Conservation (phyloP, 2,113 vertebrate genomes). For the Brevimyrus niger region DNA sequence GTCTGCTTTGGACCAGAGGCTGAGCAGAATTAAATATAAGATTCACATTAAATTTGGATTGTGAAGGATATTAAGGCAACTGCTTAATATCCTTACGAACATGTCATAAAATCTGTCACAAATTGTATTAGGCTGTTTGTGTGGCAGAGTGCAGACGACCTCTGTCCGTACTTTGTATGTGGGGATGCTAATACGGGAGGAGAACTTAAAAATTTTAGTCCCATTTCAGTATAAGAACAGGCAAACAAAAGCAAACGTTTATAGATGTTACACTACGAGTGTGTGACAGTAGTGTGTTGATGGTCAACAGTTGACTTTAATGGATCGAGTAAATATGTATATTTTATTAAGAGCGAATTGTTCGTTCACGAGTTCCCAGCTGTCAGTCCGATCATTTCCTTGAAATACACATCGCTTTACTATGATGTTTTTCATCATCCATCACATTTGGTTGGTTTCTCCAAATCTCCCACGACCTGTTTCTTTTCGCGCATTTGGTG, state of each 20-base stretch:
- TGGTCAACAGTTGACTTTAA: background rate
- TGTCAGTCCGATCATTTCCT: slow-evolving; percentile 5
- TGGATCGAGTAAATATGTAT: background rate
- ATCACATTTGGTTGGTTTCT: slow-evolving; percentile 15
- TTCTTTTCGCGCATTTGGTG: background rate
- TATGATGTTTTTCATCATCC: background rate
- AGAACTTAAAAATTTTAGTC: background rate
- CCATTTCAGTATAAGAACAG: background rate
- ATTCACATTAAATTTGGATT: background rate
- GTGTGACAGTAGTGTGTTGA: background rate
- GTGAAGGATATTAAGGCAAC: background rate
- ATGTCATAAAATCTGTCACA: background rate
- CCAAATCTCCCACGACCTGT: background rate
- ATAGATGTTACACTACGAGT: background rate
- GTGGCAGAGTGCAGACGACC: background rate
- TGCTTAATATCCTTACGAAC: background rate
- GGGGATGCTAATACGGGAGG: background rate
- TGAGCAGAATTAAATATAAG: background rate
- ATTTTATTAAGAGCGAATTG: background rate
- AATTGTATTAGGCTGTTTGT: background rate
- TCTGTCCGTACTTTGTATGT: background rate
- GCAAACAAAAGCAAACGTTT: background rate
- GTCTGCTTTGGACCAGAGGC: background rate
- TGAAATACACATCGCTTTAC: background rate
- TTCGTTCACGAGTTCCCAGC: background rate